Percentiles rank a stretch among this genome's conserved stretches.
Evolutionary conservation across 2,888 invertebrate genomes (phyloP).

Genomic region (Digitonthophagus gazella): DNA sequence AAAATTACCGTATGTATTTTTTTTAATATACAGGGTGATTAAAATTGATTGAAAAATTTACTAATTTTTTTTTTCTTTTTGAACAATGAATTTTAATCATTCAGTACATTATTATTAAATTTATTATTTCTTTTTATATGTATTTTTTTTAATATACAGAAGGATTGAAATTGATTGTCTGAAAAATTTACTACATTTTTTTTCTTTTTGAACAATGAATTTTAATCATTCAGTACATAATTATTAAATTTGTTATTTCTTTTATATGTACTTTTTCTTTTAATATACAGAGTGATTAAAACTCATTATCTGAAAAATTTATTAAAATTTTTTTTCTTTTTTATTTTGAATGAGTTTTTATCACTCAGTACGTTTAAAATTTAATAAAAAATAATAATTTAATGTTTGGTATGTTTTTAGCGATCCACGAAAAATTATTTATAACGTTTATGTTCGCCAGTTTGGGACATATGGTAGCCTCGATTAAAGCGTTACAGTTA

Average conservation of each 20-base stretch:
- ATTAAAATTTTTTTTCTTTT: neutral
- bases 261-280: slow-evolving; percentile 62
- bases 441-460: slow-evolving; percentile 87
- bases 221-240: neutral
- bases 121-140: no score
- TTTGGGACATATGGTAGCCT: slow-evolving; percentile 77
- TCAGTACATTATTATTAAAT: no score
- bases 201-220: neutral
- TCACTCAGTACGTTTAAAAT: neutral
- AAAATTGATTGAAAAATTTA: no score
- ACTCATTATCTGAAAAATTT: no score
- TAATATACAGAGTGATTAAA: neutral
- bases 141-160: slow-evolving; percentile 36
- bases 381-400: no score
- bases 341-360: neutral
- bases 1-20: slow-evolving; percentile 85
- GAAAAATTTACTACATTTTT: no score
- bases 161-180: no score
- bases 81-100: neutral
- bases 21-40: neutral
- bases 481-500: slow-evolving; percentile 57
- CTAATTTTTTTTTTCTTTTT: neutral
- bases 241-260: no score
- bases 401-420: slow-evolving; percentile 54
- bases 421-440: slow-evolving; percentile 87